Conservation (phyloP, 2,797 vertebrate genomes). For the Euphonia xanthogaster region DNA sequence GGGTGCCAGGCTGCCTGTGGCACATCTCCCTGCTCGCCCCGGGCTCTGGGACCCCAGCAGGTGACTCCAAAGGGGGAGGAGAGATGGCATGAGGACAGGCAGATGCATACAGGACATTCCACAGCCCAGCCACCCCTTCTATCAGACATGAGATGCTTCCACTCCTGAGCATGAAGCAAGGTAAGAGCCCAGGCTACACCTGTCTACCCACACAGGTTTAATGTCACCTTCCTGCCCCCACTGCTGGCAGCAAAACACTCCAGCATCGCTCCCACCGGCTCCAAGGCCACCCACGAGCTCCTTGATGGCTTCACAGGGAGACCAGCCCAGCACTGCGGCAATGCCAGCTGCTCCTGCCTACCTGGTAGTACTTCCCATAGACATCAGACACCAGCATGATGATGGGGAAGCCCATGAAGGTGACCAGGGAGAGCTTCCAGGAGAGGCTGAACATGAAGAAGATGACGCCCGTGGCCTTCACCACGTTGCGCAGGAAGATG, state of each 20-base stretch:
- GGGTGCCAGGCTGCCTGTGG: fast-evolving
- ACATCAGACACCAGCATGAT: slow-evolving; percentile 86
- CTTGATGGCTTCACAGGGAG: fast-evolving
- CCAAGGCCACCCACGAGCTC: neutral
- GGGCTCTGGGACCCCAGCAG: fast-evolving
- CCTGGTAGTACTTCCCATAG: slow-evolving; percentile 96
- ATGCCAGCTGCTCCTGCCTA: slow-evolving; percentile 30
- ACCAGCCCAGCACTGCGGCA: fast-evolving
- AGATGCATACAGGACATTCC: neutral
- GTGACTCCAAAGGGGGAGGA: neutral
- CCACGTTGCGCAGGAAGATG: slow-evolving; percentile 85
- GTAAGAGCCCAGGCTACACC: neutral
- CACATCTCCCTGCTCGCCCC: fast-evolving
- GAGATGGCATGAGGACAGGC: neutral
- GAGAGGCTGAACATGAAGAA: slow-evolving; percentile 94
- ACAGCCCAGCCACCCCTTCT: neutral
- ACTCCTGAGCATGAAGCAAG: neutral
- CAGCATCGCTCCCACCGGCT: neutral
- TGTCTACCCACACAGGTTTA: neutral
- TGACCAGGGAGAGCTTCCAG: slow-evolving; percentile 91
- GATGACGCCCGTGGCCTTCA: slow-evolving; percentile 86
- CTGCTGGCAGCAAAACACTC: neutral
- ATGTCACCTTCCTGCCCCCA: neutral
- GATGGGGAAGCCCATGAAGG: slow-evolving; percentile 94
- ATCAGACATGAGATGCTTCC: neutral